Evolutionary conservation across 2,113 vertebrate genomes (phyloP).

Genomic region (Empidonax traillii): DNA sequence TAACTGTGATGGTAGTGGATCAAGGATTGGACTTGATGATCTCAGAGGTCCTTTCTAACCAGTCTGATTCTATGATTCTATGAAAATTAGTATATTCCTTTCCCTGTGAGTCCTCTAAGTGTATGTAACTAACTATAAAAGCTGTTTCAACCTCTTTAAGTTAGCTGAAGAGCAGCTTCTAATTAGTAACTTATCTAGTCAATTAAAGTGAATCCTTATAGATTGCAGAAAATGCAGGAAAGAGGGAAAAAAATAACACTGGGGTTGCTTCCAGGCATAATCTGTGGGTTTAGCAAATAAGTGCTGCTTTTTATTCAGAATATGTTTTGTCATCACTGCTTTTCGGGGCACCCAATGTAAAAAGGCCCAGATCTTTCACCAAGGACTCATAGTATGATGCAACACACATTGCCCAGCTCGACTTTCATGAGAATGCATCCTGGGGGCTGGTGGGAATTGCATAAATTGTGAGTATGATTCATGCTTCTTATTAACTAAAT

Average conservation of each 20-base stretch:
- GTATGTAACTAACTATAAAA: neutral
- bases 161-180: neutral
- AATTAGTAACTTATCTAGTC: neutral
- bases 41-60: too few species aligned
- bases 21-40: too few species aligned
- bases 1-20: too few species aligned
- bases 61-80: too few species aligned
- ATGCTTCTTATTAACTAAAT: constrained; percentile 6
- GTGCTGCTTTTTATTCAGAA: neutral
- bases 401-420: rapidly evolving
- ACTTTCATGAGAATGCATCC: neutral
- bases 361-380: neutral
- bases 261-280: neutral
- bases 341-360: neutral
- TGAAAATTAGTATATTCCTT: neutral
- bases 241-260: neutral
- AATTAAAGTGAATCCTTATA: neutral
- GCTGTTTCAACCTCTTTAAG: neutral
- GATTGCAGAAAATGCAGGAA: neutral
- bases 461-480: neutral
- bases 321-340: neutral
- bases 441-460: neutral
- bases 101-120: neutral
- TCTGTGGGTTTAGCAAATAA: neutral
- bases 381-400: rapidly evolving